These are phyloP conservation scores for Ganaspis brasiliensis DNA, from an alignment of 2,888 invertebrate species.

Conservation along the genomic window DNA sequence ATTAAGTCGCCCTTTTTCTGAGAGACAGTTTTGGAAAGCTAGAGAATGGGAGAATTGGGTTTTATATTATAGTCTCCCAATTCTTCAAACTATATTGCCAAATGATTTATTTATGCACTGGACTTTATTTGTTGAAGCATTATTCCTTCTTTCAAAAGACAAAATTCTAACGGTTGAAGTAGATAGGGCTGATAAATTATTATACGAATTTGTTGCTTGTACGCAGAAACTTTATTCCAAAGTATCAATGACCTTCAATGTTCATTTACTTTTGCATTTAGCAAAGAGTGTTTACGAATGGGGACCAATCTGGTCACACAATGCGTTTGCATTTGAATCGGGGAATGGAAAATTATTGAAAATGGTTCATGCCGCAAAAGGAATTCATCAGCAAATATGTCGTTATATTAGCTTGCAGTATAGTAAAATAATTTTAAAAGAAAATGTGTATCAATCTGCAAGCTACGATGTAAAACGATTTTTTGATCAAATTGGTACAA, in stretches of 20 bases:
- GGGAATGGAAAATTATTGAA: conserved; percentile 1
- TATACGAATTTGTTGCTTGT: background rate
- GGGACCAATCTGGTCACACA: conserved; percentile 12
- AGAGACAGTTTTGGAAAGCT: background rate
- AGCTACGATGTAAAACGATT: background rate
- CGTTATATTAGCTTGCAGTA: background rate
- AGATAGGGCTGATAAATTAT: conserved; percentile 9
- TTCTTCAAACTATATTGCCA: conserved; percentile 4
- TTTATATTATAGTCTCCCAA: conserved; percentile 1
- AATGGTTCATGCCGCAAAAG: background rate
- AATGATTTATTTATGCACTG: conserved; percentile 2
- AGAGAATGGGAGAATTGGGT: conserved; percentile 2
- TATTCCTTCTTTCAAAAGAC: background rate
- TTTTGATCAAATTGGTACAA: conserved; percentile 12
- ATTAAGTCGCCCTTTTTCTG: background rate
- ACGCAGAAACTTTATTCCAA: background rate
- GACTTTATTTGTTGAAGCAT: background rate
- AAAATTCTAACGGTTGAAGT: background rate
- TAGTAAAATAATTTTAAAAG: conserved; percentile 7
- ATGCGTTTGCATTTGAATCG: background rate
- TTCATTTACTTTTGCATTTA: conserved; percentile 7
- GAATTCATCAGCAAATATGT: conserved; percentile 6
- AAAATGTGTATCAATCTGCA: background rate
- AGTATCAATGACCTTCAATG: background rate
- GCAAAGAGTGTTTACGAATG: background rate